Base-by-base conservation (phyloP, 1,140 invertebrate genomes). In the Procambarus clarkii region DNA sequence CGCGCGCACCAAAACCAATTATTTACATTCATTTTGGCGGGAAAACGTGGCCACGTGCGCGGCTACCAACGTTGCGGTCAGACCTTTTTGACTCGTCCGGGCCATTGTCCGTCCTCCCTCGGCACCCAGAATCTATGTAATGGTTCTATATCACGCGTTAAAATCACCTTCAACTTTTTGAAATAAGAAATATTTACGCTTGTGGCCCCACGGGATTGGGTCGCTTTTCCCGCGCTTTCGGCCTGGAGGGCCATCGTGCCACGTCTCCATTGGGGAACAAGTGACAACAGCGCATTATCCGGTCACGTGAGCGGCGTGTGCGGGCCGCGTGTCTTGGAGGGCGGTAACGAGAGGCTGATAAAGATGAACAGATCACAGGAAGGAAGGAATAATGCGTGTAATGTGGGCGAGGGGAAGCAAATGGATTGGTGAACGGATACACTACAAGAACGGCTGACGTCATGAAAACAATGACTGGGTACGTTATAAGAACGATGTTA, bases 311-410 rank as follows among this genome's bases (percentile, higher is more conserved):
- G 24, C 5, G 79, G 46, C 77, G 78, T 46, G 86, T 87, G 86
- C 76, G 24, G 34, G 77, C 15, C 86, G 46, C 86, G 86, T 88
- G 86, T 13, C 60, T 13, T 81, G 78, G 86, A 88, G 86, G 86
- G 86, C 18, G 78, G 78, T 88, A 88, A 88, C 88, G 81, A 90
- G 88, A 84, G 79, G 80, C 88, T 90, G 81, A 90, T 83, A 90
- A 84, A 84, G 81, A 90, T 90, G 88, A 84, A 84, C 64, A 77
- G 69, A 84, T 76, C 64, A 64, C 46, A 83, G 88, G 88, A 83
- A 78, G 81, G 88, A 84, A 84, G 74, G 81, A 90, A 77, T 90
- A 84, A 90, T 58, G 79, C 64, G 88, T 60, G 81, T 83, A 78
- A 81, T 84, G 76, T 58, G 48, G 34, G 86, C 13, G 2, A 88